phyloP scores from a whole-genome alignment of 2,797 vertebrate species.

The Pempheris klunzingeri region DNA sequence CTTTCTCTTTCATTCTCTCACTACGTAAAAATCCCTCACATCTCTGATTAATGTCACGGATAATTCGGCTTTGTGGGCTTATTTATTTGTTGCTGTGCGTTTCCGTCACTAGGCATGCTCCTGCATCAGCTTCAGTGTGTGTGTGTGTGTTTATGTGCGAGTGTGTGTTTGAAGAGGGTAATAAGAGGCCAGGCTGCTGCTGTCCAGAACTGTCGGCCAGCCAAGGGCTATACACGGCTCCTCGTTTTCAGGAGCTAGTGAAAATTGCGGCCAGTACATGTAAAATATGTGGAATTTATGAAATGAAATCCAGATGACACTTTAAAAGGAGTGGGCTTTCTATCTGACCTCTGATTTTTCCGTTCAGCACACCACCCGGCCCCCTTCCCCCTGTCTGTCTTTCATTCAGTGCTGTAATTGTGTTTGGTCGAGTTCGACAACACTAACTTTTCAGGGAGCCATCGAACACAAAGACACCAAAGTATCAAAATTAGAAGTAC shows the following conservation, averaged over 20 bases:
- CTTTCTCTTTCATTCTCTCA: constrained; percentile 77
- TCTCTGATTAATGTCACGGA: constrained; percentile 62
- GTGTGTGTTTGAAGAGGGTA: constrained; percentile 58
- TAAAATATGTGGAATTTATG: constrained; percentile 87
- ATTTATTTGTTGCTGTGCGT: constrained; percentile 72
- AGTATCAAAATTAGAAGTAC: not conserved
- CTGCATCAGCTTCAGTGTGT: constrained; percentile 28
- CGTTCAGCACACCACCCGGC: constrained; percentile 46
- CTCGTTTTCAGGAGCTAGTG: constrained; percentile 78
- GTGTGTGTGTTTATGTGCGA: constrained; percentile 37
- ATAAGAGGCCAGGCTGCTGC: constrained; percentile 54
- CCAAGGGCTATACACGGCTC: constrained; percentile 43
- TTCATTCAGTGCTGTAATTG: constrained; percentile 48
- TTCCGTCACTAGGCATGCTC: constrained; percentile 36
- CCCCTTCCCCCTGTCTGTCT: constrained; percentile 55
- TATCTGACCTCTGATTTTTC: constrained; percentile 81
- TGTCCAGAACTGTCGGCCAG: constrained; percentile 47
- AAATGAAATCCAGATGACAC: constrained; percentile 88
- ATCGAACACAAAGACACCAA: not conserved
- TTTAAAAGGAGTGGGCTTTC: constrained; percentile 79
- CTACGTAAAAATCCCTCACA: constrained; percentile 58
- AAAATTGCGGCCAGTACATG: constrained; percentile 82
- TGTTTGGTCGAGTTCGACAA: constrained; percentile 42
- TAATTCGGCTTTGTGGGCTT: constrained; percentile 56
- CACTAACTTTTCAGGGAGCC: constrained; percentile 20